phyloP scores from a whole-genome alignment of 2,797 vertebrate genomes.

The Phrynocephalus guinanensis region DNA sequence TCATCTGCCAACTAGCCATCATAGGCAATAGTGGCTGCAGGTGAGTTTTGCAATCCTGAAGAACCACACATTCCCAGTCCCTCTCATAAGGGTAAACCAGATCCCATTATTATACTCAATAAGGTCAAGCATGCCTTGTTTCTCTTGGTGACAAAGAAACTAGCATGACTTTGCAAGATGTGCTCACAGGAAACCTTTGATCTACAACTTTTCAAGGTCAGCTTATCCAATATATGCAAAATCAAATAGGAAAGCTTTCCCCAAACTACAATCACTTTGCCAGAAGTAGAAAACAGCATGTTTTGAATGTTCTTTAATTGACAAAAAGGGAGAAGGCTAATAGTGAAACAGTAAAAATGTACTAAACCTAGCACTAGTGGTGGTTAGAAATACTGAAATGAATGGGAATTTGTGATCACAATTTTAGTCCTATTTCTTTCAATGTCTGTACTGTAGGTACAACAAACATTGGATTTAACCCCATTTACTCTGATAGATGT shows the following conservation, averaged over 20 bases:
- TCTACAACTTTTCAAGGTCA: not conserved
- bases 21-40: not conserved
- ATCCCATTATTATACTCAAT: not conserved
- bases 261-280: not conserved
- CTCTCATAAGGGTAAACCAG: not conserved
- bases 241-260: not conserved
- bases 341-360: not conserved
- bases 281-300: not conserved
- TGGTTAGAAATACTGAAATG: not conserved
- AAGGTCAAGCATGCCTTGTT: not conserved
- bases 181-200: not conserved
- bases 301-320: not conserved
- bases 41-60: not conserved
- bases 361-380: not conserved
- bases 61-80: not conserved
- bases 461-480: not conserved
- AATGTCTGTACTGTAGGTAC: not conserved
- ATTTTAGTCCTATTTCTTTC: not conserved
- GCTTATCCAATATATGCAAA: not conserved
- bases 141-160: not conserved
- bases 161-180: not conserved
- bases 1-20: not conserved
- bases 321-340: not conserved
- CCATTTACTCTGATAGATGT: not conserved
- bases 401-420: not conserved